Conservation (phyloP, 2,888 invertebrate genomes). For the Polydrusus tereticollis region DNA sequence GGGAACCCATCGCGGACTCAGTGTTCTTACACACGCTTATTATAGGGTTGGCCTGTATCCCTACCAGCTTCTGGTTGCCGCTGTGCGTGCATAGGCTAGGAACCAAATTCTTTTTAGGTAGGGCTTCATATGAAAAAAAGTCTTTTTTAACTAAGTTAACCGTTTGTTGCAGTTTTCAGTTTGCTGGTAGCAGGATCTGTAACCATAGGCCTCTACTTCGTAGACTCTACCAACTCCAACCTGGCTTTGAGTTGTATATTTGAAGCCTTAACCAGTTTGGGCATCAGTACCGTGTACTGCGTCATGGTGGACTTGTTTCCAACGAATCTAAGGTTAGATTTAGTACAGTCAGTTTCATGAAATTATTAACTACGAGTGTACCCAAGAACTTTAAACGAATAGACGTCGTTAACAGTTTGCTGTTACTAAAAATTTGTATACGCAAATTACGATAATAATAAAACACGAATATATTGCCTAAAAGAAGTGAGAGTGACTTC, state of each 20-base stretch:
- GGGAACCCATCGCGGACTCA: slow-evolving; percentile 74
- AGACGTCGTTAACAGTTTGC: too few species aligned
- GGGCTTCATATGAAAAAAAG: slow-evolving; percentile 59
- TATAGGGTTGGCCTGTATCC: slow-evolving; percentile 84
- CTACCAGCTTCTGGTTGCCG: slow-evolving; percentile 83
- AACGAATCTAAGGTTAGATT: slow-evolving; percentile 87
- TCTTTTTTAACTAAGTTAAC: background rate
- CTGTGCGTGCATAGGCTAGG: slow-evolving; percentile 84
- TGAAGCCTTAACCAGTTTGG: slow-evolving; percentile 83
- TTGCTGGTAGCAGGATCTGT: slow-evolving; percentile 80
- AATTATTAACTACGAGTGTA: too few species aligned
- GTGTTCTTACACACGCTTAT: slow-evolving; percentile 84
- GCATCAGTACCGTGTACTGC: slow-evolving; percentile 85
- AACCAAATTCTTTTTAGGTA: slow-evolving; percentile 85
- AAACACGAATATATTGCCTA: too few species aligned
- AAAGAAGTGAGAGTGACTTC: too few species aligned
- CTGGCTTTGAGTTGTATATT: slow-evolving; percentile 83
- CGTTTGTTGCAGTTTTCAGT: slow-evolving; percentile 74
- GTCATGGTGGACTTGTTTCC: slow-evolving; percentile 87
- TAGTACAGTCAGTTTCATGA: too few species aligned
- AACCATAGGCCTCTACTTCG: slow-evolving; percentile 82
- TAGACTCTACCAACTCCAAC: slow-evolving; percentile 78
- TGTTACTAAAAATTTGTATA: too few species aligned
- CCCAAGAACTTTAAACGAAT: too few species aligned
- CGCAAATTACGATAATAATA: too few species aligned